phyloP scores from a whole-genome alignment of 2,113 vertebrate genomes.

The Atractosteus spatula region DNA sequence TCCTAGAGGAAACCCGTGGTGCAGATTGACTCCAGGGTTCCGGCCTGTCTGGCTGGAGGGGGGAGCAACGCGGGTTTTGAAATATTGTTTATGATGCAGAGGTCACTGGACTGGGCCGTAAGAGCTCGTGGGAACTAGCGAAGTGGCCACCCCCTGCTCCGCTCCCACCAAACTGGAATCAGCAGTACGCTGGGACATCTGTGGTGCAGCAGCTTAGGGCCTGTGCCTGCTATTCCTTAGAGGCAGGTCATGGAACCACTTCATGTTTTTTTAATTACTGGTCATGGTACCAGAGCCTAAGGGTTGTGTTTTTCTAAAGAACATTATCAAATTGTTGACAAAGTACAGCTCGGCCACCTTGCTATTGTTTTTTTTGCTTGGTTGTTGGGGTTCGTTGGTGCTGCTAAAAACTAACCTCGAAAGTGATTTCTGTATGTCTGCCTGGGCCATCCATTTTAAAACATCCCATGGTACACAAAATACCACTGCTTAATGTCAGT shows the following conservation, averaged over 20 bases:
- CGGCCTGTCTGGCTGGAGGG: background rate
- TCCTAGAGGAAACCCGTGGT: background rate
- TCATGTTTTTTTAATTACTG: no score
- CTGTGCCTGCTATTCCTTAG: background rate
- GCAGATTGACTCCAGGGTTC: constrained; percentile 7
- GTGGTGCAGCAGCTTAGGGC: constrained; percentile 39
- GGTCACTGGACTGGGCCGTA: constrained; percentile 51
- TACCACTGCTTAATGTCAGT: no score
- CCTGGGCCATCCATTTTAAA: no score
- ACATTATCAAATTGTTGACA: no score
- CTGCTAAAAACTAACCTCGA: no score
- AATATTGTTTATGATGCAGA: constrained; percentile 49
- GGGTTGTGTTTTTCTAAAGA: no score
- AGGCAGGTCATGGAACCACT: background rate
- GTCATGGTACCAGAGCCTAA: no score
- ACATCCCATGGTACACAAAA: no score
- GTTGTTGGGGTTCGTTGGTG: no score
- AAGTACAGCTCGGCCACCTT: no score
- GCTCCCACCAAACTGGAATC: constrained; percentile 58
- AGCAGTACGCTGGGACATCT: constrained; percentile 47
- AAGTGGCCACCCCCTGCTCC: constrained; percentile 43
- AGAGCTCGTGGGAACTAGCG: constrained; percentile 63
- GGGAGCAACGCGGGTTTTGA: constrained; percentile 33
- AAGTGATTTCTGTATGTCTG: no score
- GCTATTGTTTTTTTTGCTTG: no score